These are phyloP conservation scores for Atta cephalotes DNA, from an alignment of 1,140 invertebrate genomes.

Conservation along the genomic window DNA sequence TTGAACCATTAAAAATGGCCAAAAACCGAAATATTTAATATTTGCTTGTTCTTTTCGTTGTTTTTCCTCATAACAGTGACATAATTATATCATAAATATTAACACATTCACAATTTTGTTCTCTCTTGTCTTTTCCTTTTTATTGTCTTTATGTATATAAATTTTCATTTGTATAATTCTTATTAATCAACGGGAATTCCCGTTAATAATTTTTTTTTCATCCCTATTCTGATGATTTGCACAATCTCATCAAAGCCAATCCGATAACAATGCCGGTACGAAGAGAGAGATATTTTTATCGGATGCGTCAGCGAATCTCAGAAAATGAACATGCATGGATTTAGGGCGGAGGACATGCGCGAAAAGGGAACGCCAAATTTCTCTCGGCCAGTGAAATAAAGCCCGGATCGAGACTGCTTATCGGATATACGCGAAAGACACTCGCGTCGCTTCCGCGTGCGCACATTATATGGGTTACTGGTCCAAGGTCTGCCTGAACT, in stretches of 20 bases:
- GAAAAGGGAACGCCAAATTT: slow-evolving; percentile 20
- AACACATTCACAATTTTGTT: not conserved
- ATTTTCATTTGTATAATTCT: slow-evolving; percentile 5
- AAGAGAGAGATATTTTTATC: slow-evolving; percentile 8
- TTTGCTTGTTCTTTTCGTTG: not conserved
- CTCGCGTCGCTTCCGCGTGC: slow-evolving; percentile 55
- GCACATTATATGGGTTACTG: slow-evolving; percentile 72
- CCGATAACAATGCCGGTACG: not conserved
- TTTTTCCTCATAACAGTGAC: not conserved
- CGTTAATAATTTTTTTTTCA: not conserved
- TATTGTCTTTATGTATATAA: not conserved
- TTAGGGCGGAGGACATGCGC: not conserved
- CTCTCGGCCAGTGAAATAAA: slow-evolving; percentile 7
- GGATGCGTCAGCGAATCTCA: slow-evolving; percentile 21
- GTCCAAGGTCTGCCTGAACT: slow-evolving; percentile 72
- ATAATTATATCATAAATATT: slow-evolving; percentile 6
- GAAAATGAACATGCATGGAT: not conserved
- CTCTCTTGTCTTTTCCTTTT: not conserved
- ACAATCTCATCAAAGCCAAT: not conserved
- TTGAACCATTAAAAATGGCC: not conserved
- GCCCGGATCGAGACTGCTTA: slow-evolving; percentile 28
- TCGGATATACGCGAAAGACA: slow-evolving; percentile 70
- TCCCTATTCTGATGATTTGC: not conserved
- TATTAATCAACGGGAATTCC: not conserved
- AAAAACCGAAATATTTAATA: not conserved